Conservation (phyloP, 2,113 vertebrate species). For the Limanda limanda region DNA sequence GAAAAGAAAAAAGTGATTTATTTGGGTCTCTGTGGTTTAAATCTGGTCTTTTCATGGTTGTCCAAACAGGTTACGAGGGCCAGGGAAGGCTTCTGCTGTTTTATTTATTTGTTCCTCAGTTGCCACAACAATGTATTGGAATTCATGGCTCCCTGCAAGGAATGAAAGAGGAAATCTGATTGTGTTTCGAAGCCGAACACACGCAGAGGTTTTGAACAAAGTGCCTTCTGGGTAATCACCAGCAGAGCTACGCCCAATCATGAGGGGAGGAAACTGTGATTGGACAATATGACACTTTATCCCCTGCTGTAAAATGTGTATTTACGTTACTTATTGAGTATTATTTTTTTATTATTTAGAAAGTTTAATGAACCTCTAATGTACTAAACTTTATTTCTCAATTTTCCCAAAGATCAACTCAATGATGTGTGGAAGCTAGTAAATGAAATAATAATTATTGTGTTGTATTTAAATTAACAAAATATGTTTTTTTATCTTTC, state of each 20-base stretch:
- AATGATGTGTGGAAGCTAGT: too few relatives aligned
- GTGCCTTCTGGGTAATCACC: not conserved
- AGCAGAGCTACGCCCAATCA: not conserved
- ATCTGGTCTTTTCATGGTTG: constrained; percentile 51
- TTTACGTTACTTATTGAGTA: too few relatives aligned
- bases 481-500: too few relatives aligned
- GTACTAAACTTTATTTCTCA: too few relatives aligned
- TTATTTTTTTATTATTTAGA: too few relatives aligned
- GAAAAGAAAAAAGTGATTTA: not conserved
- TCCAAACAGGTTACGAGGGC: constrained; percentile 28
- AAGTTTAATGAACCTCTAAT: too few relatives aligned
- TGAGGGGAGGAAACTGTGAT: not conserved
- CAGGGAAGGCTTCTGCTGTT: not conserved
- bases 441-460: too few relatives aligned
- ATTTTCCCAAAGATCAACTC: too few relatives aligned
- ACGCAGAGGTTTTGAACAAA: not conserved
- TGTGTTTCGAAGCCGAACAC: not conserved
- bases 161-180: not conserved
- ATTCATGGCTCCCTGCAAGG: not conserved
- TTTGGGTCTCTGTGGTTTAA: constrained; percentile 6
- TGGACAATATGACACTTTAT: too few relatives aligned
- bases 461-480: too few relatives aligned
- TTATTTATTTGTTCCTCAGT: not conserved
- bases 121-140: not conserved
- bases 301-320: too few relatives aligned